A percentile compares a stretch with the other conserved stretches of the same genome.
Evolutionary conservation across 2,797 vertebrate species (phyloP).

Genomic region (Ctenosaura bakeri): DNA sequence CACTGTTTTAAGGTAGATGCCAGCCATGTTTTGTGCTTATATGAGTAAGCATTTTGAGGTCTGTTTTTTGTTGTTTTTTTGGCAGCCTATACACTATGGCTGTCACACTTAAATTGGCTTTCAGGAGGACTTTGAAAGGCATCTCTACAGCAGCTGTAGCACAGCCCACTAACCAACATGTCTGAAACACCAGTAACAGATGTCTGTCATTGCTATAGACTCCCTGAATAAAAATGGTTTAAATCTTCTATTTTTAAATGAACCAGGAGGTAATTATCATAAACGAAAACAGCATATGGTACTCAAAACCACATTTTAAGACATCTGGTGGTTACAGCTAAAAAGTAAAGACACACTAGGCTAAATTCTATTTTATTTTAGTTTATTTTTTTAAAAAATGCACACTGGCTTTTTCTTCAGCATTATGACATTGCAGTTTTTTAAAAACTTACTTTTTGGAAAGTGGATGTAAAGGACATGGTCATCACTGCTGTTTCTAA

Average conservation of each 20-base stretch:
- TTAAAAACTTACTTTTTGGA: background rate
- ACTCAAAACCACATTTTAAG: constrained; percentile 53
- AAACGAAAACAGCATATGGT: constrained; percentile 67
- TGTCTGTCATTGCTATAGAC: constrained; percentile 46
- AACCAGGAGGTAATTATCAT: constrained; percentile 47
- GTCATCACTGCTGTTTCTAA: background rate
- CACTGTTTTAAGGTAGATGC: background rate
- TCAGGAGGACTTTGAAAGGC: constrained; percentile 15
- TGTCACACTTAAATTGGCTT: constrained; percentile 1
- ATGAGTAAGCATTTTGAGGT: background rate
- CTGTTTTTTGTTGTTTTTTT: background rate
- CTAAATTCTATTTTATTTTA: constrained; percentile 55
- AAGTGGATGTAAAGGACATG: background rate
- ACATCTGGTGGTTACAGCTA: constrained; percentile 57
- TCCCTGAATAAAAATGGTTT: constrained; percentile 46
- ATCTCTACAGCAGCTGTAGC: constrained; percentile 41
- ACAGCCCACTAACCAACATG: constrained; percentile 10
- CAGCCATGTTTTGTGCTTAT: background rate
- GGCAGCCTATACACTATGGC: background rate
- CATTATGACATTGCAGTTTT: background rate
- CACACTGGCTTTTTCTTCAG: background rate
- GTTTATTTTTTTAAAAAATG: constrained; percentile 26
- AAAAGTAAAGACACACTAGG: constrained; percentile 46
- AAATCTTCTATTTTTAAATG: constrained; percentile 50
- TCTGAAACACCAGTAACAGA: constrained; percentile 15